Evolutionary conservation across 2,888 invertebrate genomes (phyloP), one percentile per base, ranked within the genome.

Genomic region (Megalurothrips usitatus): DNA sequence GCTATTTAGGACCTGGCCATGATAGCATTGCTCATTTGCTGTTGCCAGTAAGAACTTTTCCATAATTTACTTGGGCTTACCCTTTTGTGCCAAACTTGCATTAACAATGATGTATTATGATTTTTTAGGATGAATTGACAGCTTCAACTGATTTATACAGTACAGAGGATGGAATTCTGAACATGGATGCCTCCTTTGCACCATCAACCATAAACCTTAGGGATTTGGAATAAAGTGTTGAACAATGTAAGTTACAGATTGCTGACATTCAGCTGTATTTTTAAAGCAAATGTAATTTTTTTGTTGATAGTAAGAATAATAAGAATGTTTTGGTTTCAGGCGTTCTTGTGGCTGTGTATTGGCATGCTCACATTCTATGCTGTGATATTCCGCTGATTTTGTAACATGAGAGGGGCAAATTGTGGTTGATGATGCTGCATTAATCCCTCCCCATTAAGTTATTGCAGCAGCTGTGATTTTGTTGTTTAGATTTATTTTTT

Each of bases 161-260:
- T 26, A 10, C 68, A 12, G 68, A 75, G 26, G 68, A 75, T 75
- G 68, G 68, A 26, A 75, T 75, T 75, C 26, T 75, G 8, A 75
- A 26, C 23, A 75, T 75, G 68, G 68, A 75, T 10, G 23, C 68
- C 9, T 23, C 23, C 12, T 75, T 75, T 75, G 68, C 68, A 75
- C 68, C 68, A 75, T 75, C 68, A 75, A 75, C 68, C 2, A 75
- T 75, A 26, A 75, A 75, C 12, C 12, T 75, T 8, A 75, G 68
- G 23, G 68, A 75, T 75, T 75, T 75, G 26, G 68, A 75, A 26
- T 75, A 23, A 75, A 58, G 19, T 52, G 11, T 68, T n/a, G 19
- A n/a, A 68, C 23, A 19, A 68, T 68, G 68, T 75, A 26, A 75
- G 68, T 75, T 23, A 9, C 68, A 2, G 23, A 75, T 10, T 11